Evolutionary conservation across 2,888 invertebrate genomes (phyloP).

Genomic region (Mactromeris polynyma): DNA sequence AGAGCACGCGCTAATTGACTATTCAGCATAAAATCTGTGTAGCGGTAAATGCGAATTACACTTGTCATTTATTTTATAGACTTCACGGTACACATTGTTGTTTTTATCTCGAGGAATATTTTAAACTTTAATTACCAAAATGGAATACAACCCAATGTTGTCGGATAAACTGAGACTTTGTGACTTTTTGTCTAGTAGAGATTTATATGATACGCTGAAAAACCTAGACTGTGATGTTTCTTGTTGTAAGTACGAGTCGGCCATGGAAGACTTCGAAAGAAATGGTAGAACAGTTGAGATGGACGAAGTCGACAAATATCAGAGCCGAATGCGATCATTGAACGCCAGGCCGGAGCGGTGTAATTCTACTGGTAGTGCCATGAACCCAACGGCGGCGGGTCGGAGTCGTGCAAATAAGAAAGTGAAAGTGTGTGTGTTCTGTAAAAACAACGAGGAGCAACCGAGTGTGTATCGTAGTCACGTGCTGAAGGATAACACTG

Average conservation of each 20-base stretch:
- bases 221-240: not conserved
- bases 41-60: not conserved
- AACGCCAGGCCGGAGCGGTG: not conserved
- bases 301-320: constrained; percentile 74
- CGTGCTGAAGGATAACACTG: constrained; percentile 90
- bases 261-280: constrained; percentile 64
- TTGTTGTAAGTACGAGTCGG: not conserved
- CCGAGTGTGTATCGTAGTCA: constrained; percentile 90
- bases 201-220: not conserved
- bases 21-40: not conserved
- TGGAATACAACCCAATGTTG: constrained; percentile 20
- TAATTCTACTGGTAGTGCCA: not conserved
- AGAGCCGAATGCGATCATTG: constrained; percentile 54
- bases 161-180: not conserved
- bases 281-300: constrained; percentile 73
- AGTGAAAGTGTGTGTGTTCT: constrained; percentile 90
- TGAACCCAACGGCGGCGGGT: not conserved
- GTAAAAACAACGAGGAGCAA: constrained; percentile 93
- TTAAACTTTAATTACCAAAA: not conserved
- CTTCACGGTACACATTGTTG: not conserved
- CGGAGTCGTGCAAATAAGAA: not conserved
- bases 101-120: not conserved
- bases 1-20: constrained; percentile 2
- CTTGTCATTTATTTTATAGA: not conserved
- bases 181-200: constrained; percentile 4